Evolutionary conservation across 2,797 vertebrate species (phyloP), one percentile per base, ranked within the genome.

Genomic region (Yasuhikotakia modesta): DNA sequence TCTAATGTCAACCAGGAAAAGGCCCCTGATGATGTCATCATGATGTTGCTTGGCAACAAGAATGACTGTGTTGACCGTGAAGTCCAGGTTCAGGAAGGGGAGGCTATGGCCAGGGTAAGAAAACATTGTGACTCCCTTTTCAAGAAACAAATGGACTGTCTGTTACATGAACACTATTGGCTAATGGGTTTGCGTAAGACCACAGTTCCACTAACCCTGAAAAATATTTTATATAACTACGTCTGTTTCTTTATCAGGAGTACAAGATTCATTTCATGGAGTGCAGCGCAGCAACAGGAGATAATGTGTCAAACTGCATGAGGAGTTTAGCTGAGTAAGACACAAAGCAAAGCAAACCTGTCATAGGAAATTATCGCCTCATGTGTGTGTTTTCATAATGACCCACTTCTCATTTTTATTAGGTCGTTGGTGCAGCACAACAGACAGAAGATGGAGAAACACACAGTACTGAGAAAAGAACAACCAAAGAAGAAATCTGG

Each of bases 41-140:
- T 96, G 85, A 86, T 99, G 80, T 93, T 99, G 22, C 89, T 98
- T 5, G 97, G 97, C 48, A 99, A 99, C 91, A 99, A 99, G 89
- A 92, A 67, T 0, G 97, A 99, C 82, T 64, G 89, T 0, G 78
- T 79, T 48, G 30, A 87, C 22, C 93, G 96, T 65, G 83, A 86
- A 80, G 94, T 99, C 73, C 81, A 92, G 32, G 79, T 64, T 0
- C 32, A 90, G 60, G 90, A 95, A 0, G 97, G 94, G 12, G 87
- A 88, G 66, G 80, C 46, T 35, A 86, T 99, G 35, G 95, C 97
- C 30, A 91, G 92, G 92, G 97, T 99, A 86, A 66, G 32, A 64
- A 60, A 14, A 64, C 75, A 71, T 39, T 39, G 22, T 58, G 57
- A 61, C n/a, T n/a, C 17, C 24, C n/a, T 53, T 53, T n/a, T 53